These are phyloP conservation scores for Drosophila lacicola DNA, from an alignment of 2,888 invertebrate species.

Conservation along the genomic window DNA sequence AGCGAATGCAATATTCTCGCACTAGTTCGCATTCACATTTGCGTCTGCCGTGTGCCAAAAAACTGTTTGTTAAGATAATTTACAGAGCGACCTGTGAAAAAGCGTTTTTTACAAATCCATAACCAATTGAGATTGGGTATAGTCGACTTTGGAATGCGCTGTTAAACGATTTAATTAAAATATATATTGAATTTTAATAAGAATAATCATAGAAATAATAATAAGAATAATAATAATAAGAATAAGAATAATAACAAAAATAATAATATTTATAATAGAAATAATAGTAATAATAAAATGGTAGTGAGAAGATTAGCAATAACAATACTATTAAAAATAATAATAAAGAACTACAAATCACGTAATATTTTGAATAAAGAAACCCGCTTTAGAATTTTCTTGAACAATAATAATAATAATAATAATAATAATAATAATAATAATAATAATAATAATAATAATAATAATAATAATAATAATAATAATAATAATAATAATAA, in stretches of 20 bases:
- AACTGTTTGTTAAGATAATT: conserved; percentile 46
- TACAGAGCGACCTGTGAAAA: conserved; percentile 7
- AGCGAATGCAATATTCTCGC: conserved; percentile 50
- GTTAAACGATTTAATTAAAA: neutral
- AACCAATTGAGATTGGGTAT: neutral
- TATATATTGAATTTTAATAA: neutral
- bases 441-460: neutral
- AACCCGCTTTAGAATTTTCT: too few species aligned
- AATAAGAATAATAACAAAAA: too few species aligned
- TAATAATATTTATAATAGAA: too few species aligned
- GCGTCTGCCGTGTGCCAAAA: conserved; percentile 22
- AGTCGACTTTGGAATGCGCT: conserved; percentile 12
- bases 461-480: too few species aligned
- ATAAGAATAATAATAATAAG: too few species aligned
- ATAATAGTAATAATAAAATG: neutral
- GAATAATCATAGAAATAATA: too few species aligned
- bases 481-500: too few species aligned
- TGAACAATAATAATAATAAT: too few species aligned
- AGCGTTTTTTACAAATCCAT: conserved; percentile 12
- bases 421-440: neutral
- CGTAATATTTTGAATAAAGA: too few species aligned
- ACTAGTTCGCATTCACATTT: conserved; percentile 9
- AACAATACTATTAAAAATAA: too few species aligned
- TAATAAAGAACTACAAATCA: too few species aligned
- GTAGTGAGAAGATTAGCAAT: too few species aligned